Base-by-base conservation (phyloP, 1,140 invertebrate genomes). In the Triops longicaudatus region DNA sequence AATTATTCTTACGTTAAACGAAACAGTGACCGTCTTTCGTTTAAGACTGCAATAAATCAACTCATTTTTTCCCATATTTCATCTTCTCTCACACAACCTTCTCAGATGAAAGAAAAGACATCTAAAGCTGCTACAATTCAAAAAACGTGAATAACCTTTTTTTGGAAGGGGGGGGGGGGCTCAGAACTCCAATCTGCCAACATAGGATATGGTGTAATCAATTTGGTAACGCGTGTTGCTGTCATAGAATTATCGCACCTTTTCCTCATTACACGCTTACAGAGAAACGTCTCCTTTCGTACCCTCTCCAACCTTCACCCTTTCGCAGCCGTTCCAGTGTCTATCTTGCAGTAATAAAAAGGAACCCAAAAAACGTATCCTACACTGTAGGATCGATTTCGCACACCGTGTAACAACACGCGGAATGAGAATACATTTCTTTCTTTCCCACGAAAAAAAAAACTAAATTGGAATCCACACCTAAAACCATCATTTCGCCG, bases 211-310 rank as follows among this genome's bases (percentile, higher is more conserved):
- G 7, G 14, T 14, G 50, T 63, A 63, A 63, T 63, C 50, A 63
- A 63, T 63, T 63, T 22, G n/a, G n/a, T 22, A 63, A 63, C n/a
- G 50, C 17, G 50, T 63, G 50, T 17, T 63, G 17, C 14, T 63
- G 50, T 63, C 50, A n/a, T 17, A 63, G 50, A 63, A 63, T 63
- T 63, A 63, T 63, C 14, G 50, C 50, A 63, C 50, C 50, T 22
- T 44, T 44, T 63, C 50, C 50, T 63, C 1, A 63, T 63, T 63
- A 22, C 50, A 63, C 50, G n/a, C n/a, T 17, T 63, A 63, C 14
- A 63, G 50, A 9, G 50, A 63, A 44, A 5, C 50, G 14, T 1
- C 50, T n/a, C 14, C 50, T 37, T 37, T 14, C n/a, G n/a, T n/a
- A n/a, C n/a, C n/a, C n/a, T n/a, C n/a, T n/a, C n/a, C n/a, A n/a